These are phyloP conservation scores for Sepiola atlantica DNA, from an alignment of 2,888 invertebrate species.

Conservation along the genomic window DNA sequence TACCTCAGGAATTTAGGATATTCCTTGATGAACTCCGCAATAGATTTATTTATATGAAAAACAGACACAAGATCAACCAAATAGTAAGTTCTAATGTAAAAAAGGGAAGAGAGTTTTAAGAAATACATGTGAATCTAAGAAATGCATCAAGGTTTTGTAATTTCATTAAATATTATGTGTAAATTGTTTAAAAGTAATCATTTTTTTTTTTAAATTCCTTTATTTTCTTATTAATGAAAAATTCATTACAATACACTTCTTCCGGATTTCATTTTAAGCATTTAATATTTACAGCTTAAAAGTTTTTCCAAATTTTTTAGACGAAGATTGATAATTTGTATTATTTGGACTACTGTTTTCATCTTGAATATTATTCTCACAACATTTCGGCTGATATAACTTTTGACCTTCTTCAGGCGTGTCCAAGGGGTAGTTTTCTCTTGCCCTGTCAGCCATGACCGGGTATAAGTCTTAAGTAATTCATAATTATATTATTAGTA, in stretches of 20 bases:
- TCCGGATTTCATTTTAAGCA: background rate
- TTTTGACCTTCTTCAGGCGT: too few relatives aligned
- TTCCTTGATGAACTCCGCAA: constrained; percentile 32
- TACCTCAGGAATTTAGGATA: constrained; percentile 32
- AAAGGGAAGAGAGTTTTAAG: background rate
- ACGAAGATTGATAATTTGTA: too few relatives aligned
- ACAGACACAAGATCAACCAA: background rate
- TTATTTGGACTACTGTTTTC: too few relatives aligned
- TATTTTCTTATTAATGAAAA: too few relatives aligned
- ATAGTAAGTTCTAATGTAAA: background rate
- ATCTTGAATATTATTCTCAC: too few relatives aligned
- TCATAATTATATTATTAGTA: too few relatives aligned
- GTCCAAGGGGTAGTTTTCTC: too few relatives aligned
- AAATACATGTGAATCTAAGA: background rate
- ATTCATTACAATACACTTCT: background rate
- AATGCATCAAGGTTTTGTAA: background rate
- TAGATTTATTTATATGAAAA: background rate
- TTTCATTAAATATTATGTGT: background rate
- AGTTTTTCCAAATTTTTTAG: background rate
- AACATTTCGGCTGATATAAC: too few relatives aligned
- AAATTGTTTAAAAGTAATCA: too few relatives aligned
- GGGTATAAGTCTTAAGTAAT: too few relatives aligned
- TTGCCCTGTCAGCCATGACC: too few relatives aligned
- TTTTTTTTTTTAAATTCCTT: too few relatives aligned
- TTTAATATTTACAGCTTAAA: background rate